Evolutionary conservation across 2,888 invertebrate species (phyloP).

Genomic region (Macrophya alboannulata): DNA sequence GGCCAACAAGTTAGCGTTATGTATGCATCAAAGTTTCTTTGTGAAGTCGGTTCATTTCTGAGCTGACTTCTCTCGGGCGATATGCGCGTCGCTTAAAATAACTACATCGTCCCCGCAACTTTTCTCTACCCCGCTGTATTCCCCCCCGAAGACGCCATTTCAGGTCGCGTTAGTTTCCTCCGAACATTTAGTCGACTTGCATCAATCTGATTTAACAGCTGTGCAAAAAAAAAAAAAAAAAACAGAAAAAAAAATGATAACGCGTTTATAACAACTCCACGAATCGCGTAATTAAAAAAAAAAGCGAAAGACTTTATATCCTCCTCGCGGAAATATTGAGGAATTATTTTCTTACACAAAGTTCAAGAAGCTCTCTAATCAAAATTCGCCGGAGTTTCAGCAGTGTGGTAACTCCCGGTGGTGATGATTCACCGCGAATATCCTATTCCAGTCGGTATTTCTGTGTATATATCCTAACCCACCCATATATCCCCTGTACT

Average conservation of each 20-base stretch:
- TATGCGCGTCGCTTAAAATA: conserved; percentile 68
- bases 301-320: neutral
- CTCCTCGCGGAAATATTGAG: neutral
- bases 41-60: conserved; percentile 32
- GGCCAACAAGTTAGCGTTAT: neutral
- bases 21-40: conserved; percentile 29
- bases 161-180: conserved; percentile 71
- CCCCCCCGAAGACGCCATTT: conserved; percentile 71
- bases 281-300: neutral
- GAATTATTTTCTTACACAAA: neutral
- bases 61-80: conserved; percentile 41
- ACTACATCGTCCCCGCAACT: conserved; percentile 64
- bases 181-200: conserved; percentile 58
- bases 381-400: neutral
- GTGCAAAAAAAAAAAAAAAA: neutral
- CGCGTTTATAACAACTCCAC: neutral
- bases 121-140: conserved; percentile 39
- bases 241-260: neutral
- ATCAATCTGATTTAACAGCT: conserved; percentile 11
- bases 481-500: no score
- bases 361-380: neutral
- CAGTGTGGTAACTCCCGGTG: neutral
- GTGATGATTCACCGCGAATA: conserved; percentile 11
- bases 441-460: conserved; percentile 14
- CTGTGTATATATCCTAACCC: no score